Conservation (phyloP, 2,888 invertebrate genomes). For the Drosophila anomalipes region DNA sequence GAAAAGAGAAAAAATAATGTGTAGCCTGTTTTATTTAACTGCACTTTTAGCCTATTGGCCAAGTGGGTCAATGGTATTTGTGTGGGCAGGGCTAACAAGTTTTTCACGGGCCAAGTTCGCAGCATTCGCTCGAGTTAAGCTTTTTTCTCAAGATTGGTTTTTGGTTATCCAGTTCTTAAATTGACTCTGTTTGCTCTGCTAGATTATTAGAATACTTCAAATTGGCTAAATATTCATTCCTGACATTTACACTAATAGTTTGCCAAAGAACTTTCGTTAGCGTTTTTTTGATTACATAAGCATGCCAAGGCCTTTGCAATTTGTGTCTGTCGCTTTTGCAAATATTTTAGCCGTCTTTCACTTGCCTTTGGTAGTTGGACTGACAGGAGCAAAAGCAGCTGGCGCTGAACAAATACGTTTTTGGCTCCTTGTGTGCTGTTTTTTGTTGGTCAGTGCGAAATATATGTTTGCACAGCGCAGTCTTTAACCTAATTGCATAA, state of each 20-base stretch:
- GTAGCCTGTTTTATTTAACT: conserved; percentile 2
- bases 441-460: conserved; percentile 55
- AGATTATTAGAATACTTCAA: neutral
- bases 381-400: conserved; percentile 54
- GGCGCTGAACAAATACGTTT: conserved; percentile 32
- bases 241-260: conserved; percentile 6
- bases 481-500: conserved; percentile 75
- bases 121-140: neutral
- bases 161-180: neutral
- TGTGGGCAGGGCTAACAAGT: conserved; percentile 24
- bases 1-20: neutral
- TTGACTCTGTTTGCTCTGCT: neutral
- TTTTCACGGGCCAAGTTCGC: conserved; percentile 18
- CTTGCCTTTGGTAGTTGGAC: conserved; percentile 41
- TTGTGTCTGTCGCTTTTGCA: conserved; percentile 20
- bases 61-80: conserved; percentile 18
- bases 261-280: conserved; percentile 9
- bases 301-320: conserved; percentile 33
- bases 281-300: conserved; percentile 32
- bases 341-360: conserved; percentile 42
- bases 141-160: conserved; percentile 2
- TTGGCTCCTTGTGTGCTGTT: conserved; percentile 44
- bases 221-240: neutral
- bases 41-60: conserved; percentile 12
- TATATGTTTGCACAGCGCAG: conserved; percentile 39